Conservation (phyloP, 2,888 invertebrate genomes). For the Drosophila imparisetae region DNA sequence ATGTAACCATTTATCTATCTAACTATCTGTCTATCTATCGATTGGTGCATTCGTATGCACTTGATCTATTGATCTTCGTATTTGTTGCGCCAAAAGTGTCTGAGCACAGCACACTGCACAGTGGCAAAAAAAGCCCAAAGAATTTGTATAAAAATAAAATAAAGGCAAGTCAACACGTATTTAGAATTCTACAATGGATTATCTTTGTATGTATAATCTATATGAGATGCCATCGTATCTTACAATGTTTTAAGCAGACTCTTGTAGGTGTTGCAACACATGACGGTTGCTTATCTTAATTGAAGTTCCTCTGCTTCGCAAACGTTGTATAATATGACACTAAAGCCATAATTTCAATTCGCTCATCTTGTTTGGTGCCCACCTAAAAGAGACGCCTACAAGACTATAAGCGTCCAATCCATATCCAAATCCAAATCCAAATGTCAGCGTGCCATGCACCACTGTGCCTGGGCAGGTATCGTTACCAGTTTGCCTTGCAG, state of each 20-base stretch:
- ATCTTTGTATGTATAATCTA: background rate
- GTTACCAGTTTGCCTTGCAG: constrained; percentile 84
- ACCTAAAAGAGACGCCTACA: constrained; percentile 32
- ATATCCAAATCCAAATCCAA: constrained; percentile 3
- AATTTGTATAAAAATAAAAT: background rate
- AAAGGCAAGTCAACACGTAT: background rate
- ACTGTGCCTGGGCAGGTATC: constrained; percentile 60
- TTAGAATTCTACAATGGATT: background rate
- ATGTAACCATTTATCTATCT: constrained; percentile 72
- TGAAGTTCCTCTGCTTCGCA: constrained; percentile 17
- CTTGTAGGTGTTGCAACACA: background rate
- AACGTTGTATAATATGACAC: constrained; percentile 21
- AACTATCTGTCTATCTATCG: constrained; percentile 64
- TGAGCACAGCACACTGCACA: constrained; percentile 19
- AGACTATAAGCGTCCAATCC: background rate
- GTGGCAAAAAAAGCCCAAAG: background rate
- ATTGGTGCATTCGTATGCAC: constrained; percentile 68
- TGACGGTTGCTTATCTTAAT: constrained; percentile 27
- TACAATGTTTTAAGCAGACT: background rate
- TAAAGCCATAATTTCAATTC: constrained; percentile 16
- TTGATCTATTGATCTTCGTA: constrained; percentile 79
- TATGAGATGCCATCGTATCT: background rate
- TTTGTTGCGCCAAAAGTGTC: constrained; percentile 59
- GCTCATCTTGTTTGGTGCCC: constrained; percentile 37
- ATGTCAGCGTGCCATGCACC: constrained; percentile 45